A percentile compares a stretch with the other conserved stretches of the same genome.
Evolutionary conservation across 2,888 invertebrate species (phyloP).

Genomic region (Thelaira solivaga): DNA sequence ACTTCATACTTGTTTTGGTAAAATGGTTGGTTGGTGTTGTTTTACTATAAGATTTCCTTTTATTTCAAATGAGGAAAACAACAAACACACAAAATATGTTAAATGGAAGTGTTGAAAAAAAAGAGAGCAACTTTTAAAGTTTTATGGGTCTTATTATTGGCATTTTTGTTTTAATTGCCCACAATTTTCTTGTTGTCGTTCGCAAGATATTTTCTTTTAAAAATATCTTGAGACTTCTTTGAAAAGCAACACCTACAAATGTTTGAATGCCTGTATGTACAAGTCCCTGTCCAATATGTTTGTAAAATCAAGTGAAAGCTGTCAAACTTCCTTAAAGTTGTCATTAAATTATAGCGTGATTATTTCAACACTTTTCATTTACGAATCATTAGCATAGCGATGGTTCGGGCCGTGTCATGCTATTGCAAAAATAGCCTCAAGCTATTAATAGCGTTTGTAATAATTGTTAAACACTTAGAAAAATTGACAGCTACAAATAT

Average conservation of each 20-base stretch:
- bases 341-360: neutral
- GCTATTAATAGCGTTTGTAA: neutral
- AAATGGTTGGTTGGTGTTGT: conserved; percentile 18
- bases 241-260: conserved; percentile 8
- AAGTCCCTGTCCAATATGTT: neutral
- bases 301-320: conserved; percentile 30
- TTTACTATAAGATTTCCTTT: conserved; percentile 37
- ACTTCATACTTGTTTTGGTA: conserved; percentile 19
- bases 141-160: conserved; percentile 6
- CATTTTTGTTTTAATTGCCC: conserved; percentile 14
- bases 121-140: conserved; percentile 33
- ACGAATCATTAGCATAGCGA: neutral
- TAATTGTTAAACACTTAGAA: neutral
- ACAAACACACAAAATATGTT: neutral
- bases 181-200: neutral
- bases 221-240: conserved; percentile 6
- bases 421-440: neutral
- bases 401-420: no score
- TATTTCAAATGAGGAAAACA: conserved; percentile 10
- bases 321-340: conserved; percentile 18
- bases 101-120: conserved; percentile 29
- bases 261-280: neutral
- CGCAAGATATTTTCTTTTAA: neutral
- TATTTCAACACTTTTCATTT: neutral
- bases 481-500: neutral